phyloP scores from a whole-genome alignment of 2,113 vertebrate genomes.

The Hucho hucho region DNA sequence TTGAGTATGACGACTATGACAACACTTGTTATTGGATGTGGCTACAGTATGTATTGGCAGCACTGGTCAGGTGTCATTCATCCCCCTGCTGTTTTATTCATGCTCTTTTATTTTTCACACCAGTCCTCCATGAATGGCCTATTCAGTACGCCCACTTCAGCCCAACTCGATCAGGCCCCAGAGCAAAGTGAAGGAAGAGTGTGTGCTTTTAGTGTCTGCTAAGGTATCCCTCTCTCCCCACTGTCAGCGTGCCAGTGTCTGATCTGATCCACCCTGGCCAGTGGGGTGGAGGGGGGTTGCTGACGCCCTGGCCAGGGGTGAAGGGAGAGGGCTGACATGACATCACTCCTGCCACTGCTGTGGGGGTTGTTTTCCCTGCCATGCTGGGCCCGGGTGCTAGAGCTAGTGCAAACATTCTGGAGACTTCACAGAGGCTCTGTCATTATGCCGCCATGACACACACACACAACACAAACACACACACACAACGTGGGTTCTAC shows the following conservation, averaged over 20 bases:
- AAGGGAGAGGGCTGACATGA: conserved; percentile 44
- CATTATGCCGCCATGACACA: conserved; percentile 36
- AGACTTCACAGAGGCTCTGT: conserved; percentile 45
- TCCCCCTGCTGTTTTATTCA: conserved; percentile 57
- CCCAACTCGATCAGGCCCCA: conserved; percentile 21
- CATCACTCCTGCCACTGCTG: conserved; percentile 65
- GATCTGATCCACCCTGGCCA: conserved; percentile 34
- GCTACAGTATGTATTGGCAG: conserved; percentile 55
- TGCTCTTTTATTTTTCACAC: conserved; percentile 50
- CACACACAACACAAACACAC: conserved; percentile 14
- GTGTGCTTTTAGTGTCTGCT: background rate
- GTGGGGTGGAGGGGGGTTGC: background rate
- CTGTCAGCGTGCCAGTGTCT: conserved; percentile 35
- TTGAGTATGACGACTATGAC: conserved; percentile 44
- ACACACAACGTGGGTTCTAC: background rate
- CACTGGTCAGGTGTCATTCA: conserved; percentile 56
- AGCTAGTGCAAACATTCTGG: conserved; percentile 26
- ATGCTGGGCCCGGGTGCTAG: conserved; percentile 38
- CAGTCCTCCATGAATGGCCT: conserved; percentile 57
- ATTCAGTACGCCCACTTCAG: conserved; percentile 43
- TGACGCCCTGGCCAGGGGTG: conserved; percentile 2
- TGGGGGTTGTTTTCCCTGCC: conserved; percentile 58
- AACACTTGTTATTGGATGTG: conserved; percentile 50
- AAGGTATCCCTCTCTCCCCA: background rate
- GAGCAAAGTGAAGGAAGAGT: conserved; percentile 53